phyloP scores from a whole-genome alignment of 2,888 invertebrate genomes.

The Catocala nupta region DNA sequence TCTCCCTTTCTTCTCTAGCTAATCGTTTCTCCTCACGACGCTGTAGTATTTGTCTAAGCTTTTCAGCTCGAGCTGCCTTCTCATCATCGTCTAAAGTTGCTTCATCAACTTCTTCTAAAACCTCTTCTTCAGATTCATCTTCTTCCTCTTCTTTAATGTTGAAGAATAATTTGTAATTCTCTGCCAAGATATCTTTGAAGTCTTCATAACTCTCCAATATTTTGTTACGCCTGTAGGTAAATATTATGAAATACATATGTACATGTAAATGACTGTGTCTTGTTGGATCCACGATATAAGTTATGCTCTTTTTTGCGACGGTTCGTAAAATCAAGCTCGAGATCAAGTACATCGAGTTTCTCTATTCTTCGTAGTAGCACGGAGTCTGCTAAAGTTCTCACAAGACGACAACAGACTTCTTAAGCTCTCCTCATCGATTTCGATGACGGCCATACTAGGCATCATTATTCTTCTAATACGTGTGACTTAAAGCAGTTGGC shows the following conservation, averaged over 20 bases:
- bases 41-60: constrained; percentile 60
- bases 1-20: constrained; percentile 65
- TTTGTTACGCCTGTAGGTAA: constrained; percentile 65
- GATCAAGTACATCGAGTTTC: too few relatives aligned
- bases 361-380: too few relatives aligned
- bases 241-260: neutral
- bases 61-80: constrained; percentile 67
- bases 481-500: too few relatives aligned
- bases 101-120: constrained; percentile 78
- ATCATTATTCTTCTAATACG: too few relatives aligned
- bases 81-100: constrained; percentile 77
- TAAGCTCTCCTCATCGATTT: too few relatives aligned
- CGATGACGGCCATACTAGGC: too few relatives aligned
- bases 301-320: too few relatives aligned
- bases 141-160: constrained; percentile 86
- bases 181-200: constrained; percentile 86
- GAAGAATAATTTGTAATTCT: constrained; percentile 91
- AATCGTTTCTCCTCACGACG: constrained; percentile 65
- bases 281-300: too few relatives aligned
- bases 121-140: constrained; percentile 69
- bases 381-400: too few relatives aligned
- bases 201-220: constrained; percentile 85
- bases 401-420: too few relatives aligned
- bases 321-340: too few relatives aligned
- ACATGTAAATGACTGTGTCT: too few relatives aligned